phyloP scores from a whole-genome alignment of 2,113 vertebrate species.

The Atherinomorus stipes region DNA sequence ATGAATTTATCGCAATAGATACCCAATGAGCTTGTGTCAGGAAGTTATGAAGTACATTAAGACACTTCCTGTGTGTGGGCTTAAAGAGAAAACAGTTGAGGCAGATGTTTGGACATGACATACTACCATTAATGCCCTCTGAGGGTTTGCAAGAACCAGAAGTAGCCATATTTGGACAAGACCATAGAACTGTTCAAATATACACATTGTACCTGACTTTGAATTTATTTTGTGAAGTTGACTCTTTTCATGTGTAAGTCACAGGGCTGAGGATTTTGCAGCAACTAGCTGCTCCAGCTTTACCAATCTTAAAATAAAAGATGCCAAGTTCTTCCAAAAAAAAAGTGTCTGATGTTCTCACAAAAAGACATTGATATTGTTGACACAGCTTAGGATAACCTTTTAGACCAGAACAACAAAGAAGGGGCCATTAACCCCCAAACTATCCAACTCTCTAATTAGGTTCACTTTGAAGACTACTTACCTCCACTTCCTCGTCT shows the following conservation, averaged over 20 bases:
- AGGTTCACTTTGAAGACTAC: slow-evolving; percentile 59
- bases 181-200: neutral
- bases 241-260: neutral
- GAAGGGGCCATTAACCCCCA: slow-evolving; percentile 44
- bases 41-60: no score
- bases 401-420: neutral
- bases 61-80: no score
- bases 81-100: no score
- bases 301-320: no score
- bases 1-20: no score
- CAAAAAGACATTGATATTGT: neutral
- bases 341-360: neutral
- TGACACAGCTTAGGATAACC: neutral
- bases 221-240: neutral
- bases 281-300: no score
- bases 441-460: slow-evolving; percentile 54
- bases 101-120: neutral
- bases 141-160: neutral
- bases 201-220: neutral
- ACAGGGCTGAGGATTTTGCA: no score
- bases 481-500: slow-evolving; percentile 38
- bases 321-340: neutral
- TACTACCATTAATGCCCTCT: neutral
- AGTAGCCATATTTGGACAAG: neutral
- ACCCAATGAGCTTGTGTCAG: no score